phyloP scores from a whole-genome alignment of 2,113 vertebrate genomes.

The Sigmodon hispidus region DNA sequence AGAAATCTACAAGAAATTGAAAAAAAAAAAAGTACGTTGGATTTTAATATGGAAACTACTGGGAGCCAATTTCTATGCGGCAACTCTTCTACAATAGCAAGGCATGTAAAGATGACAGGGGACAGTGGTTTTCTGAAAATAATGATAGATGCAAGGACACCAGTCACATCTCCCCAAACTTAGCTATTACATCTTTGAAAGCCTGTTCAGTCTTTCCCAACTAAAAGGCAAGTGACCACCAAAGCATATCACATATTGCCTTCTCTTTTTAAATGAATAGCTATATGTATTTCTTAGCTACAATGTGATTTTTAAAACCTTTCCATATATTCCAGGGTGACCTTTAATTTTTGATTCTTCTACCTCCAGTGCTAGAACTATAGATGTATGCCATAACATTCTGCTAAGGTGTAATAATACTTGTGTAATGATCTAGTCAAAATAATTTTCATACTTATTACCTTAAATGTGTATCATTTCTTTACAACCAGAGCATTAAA shows the following conservation, averaged over 20 bases:
- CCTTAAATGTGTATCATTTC: neutral
- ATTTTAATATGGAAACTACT: slow-evolving; percentile 46
- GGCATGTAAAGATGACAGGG: slow-evolving; percentile 9
- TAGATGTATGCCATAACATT: neutral
- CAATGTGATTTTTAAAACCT: neutral
- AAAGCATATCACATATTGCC: neutral
- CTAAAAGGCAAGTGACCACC: neutral
- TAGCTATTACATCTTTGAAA: neutral
- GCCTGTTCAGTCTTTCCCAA: slow-evolving; percentile 6
- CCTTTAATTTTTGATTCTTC: neutral
- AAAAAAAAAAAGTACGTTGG: slow-evolving; percentile 29
- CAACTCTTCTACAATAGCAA: neutral
- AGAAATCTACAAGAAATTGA: slow-evolving; percentile 29
- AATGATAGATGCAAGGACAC: slow-evolving; percentile 25
- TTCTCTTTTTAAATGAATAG: neutral
- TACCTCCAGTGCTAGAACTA: neutral
- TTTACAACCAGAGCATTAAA: neutral
- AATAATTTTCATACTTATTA: neutral
- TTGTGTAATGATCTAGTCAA: neutral
- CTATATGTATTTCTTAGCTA: neutral
- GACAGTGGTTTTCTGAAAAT: slow-evolving; percentile 26
- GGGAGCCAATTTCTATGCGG: slow-evolving; percentile 39
- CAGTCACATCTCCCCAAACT: neutral
- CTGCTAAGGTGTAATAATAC: neutral
- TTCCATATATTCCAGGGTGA: neutral